These are phyloP conservation scores for Ciconia nigra DNA, from an alignment of 2,797 vertebrate genomes.

Conservation along the genomic window DNA sequence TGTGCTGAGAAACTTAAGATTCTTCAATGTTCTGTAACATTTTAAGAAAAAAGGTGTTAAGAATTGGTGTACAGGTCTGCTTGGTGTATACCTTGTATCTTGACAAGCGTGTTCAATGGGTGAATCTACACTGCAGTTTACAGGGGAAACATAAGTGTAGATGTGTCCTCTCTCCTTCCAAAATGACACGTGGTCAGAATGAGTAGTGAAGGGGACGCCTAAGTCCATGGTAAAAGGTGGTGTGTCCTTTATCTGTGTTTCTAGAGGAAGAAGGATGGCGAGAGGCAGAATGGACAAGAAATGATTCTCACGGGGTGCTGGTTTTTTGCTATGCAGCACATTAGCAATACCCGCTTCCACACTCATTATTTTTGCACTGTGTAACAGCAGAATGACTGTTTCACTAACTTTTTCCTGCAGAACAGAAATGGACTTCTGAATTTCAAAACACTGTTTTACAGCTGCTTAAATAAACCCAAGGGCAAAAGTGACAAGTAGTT, in stretches of 20 bases:
- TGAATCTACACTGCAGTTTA: neutral
- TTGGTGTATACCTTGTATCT: neutral
- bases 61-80: neutral
- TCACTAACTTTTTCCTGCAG: neutral
- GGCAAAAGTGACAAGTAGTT: neutral
- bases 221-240: neutral
- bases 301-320: neutral
- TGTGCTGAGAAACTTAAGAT: neutral
- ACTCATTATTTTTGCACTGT: neutral
- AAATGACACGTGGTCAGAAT: neutral
- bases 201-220: neutral
- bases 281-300: neutral
- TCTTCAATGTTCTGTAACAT: neutral
- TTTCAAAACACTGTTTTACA: neutral
- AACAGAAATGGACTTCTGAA: neutral
- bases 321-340: rapidly evolving
- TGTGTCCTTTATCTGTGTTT: neutral
- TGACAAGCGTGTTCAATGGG: neutral
- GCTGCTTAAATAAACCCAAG: neutral
- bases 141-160: neutral
- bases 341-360: neutral
- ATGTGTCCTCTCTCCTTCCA: neutral
- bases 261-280: neutral
- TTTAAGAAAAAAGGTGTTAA: neutral
- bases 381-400: neutral